Base-by-base conservation (phyloP, 2,113 vertebrate genomes). In the Redunca redunca region DNA sequence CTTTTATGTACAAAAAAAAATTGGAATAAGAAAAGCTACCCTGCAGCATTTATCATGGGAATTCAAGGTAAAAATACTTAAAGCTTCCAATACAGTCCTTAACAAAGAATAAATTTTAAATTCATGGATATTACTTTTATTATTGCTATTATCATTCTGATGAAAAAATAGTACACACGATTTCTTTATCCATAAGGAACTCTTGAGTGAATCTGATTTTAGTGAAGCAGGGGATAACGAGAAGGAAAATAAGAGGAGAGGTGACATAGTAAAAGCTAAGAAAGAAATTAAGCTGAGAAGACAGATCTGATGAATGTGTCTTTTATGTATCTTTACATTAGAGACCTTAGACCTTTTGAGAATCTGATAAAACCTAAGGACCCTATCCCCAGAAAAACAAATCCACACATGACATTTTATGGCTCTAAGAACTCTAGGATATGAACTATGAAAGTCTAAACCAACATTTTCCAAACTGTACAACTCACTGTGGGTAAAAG, bases 11-110 rank as follows among this genome's bases (percentile, higher is more conserved):
- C 12, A 16, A 86, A 95, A 95, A 95, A 96, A 95, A 81, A 43
- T 7, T 5, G 21, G 57, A 40, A 58, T 83, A 94, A 67, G 36
- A 96, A 90, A 80, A 48, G 6, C 36, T 84, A 25, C 16, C n/a
- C 14, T 92, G 19, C 14, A 91, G 52, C 40, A 94, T 94, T 85
- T 81, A 88, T 52, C 71, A 60, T 50, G 57, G 64, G 23, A 95
- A 81, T 91, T 95, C 19, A 84, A 88, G 23, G 62, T 36, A 91
- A 97, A 96, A 83, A 23, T 86, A 85, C 46, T 81, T 74, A 40
- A 90, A 85, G 36, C 9, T 82, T 21, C 62, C 14, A 64, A 40
- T 40, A 90, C 2, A 48, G 7, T 30, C 53, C 17, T 90, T 86
- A n/a, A 80, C 57, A 78, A 91, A 88, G 23, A 93, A 30, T 16